Percentiles rank a stretch among this genome's conserved stretches.
Evolutionary conservation across 2,113 vertebrate species (phyloP).

Genomic region (Pseudopipra pipra): DNA sequence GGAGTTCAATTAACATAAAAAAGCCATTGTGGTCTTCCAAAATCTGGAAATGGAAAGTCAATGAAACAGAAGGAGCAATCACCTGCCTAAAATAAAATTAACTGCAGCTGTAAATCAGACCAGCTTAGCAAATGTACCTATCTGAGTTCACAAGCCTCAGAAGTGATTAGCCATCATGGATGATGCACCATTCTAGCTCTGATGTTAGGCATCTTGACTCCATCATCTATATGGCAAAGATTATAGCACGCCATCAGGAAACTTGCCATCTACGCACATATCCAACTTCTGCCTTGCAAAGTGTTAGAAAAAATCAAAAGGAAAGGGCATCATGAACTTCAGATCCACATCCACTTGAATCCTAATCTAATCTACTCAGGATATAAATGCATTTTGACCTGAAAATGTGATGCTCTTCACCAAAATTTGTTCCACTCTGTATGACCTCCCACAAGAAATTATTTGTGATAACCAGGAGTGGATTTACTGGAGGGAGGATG

Average conservation of each 20-base stretch:
- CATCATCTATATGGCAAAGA: not conserved
- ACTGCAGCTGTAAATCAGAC: not conserved
- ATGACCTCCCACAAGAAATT: not conserved
- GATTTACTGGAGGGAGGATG: not conserved
- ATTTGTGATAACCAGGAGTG: not conserved
- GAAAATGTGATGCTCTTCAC: not conserved
- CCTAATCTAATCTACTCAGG: not conserved
- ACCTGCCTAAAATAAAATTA: not conserved
- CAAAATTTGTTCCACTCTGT: not conserved
- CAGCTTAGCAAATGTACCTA: not conserved
- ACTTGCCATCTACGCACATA: not conserved
- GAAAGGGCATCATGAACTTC: not conserved
- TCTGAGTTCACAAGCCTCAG: not conserved
- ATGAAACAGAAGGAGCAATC: slow-evolving; percentile 7
- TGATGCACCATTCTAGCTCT: not conserved
- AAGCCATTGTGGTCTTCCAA: slow-evolving; percentile 50
- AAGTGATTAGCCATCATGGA: not conserved
- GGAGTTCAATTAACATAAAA: slow-evolving; percentile 67
- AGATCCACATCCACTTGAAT: not conserved
- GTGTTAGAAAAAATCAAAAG: not conserved
- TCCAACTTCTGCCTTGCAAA: not conserved
- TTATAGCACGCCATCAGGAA: not conserved
- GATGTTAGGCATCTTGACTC: not conserved
- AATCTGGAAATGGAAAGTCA: not conserved
- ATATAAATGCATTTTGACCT: not conserved